Conservation (phyloP, 2,888 invertebrate genomes). For the Synanthedon myopaeformis region DNA sequence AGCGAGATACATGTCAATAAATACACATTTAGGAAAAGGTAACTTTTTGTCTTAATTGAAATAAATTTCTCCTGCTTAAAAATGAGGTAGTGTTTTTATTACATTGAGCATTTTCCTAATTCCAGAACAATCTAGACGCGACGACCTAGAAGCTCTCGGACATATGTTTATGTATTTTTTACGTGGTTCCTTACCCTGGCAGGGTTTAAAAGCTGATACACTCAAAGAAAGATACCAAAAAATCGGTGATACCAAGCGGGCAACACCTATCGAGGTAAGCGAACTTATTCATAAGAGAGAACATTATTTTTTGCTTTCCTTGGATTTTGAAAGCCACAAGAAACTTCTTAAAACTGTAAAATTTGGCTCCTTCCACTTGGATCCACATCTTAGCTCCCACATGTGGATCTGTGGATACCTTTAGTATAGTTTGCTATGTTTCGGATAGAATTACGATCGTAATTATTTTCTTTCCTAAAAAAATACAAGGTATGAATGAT, state of each 20-base stretch:
- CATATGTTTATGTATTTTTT: slow-evolving; percentile 99
- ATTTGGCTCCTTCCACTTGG: too few species aligned
- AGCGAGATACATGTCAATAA: slow-evolving; percentile 99
- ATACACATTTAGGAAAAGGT: slow-evolving; percentile 99
- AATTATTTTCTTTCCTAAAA: too few species aligned
- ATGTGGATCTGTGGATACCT: too few species aligned
- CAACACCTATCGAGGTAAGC: slow-evolving; percentile 94
- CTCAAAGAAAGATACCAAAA: slow-evolving; percentile 99
- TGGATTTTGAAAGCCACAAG: too few species aligned
- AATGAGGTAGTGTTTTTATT: background rate
- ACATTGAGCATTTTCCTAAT: slow-evolving; percentile 7
- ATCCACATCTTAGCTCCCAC: too few species aligned
- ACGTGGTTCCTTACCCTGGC: slow-evolving; percentile 99
- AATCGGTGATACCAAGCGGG: slow-evolving; percentile 99
- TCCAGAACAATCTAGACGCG: slow-evolving; percentile 97
- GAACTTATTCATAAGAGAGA: too few species aligned
- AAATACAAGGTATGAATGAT: too few species aligned
- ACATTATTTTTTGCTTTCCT: too few species aligned
- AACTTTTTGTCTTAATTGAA: slow-evolving; percentile 7
- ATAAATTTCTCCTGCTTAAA: slow-evolving; percentile 10
- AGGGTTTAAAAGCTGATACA: slow-evolving; percentile 99
- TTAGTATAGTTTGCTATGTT: too few species aligned
- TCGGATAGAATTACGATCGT: too few species aligned
- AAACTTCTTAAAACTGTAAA: too few species aligned
- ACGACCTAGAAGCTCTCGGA: slow-evolving; percentile 98